Base-by-base conservation (phyloP, 2,888 invertebrate species). In the Nomada goodeniana region DNA sequence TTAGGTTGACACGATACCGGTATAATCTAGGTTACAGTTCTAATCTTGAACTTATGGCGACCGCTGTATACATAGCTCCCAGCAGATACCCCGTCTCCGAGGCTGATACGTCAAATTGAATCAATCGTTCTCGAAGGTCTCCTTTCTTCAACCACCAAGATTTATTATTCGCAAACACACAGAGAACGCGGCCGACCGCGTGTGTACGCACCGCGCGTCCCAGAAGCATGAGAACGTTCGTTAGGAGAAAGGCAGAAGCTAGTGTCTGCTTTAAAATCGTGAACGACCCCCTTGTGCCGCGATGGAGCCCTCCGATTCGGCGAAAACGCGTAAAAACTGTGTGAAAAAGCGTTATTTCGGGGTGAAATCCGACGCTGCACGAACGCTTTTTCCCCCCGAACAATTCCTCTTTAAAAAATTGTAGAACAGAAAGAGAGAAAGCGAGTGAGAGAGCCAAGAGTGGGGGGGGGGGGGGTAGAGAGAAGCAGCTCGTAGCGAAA, bases 261-360 rank as follows among this genome's bases (percentile, higher is more conserved):
- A 2, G 69, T 85, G 60, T 87, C 87, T 69, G 61, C 61, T 64
- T 73, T 72, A 63, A 75, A 82, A 83, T 69, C 69, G 50, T 52
- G 60, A 63, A 36, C 69, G n/a, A 81, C 69, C 79, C 87, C 76
- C 85, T 64, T 73, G 70, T 18, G 23, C 29, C 23, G n/a, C 23
- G 63, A 69, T 47, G 69, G 64, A 55, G 47, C 57, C 77, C 81
- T 85, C 84, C 74, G 65, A 59, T 63, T 29, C 71, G 42, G 20
- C 36, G 68, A 57, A 74, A 83, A 81, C 74, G 86, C 77, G 87
- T 89, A 92, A 92, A 92, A 92, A 92, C 89, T 93, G 92, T 93
- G 92, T 93, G 93, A 93, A 93, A 93, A 93, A 93, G 90, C 93
- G 93, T 94, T 93, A 93, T 92, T 93, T 92, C 84, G 89, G 93